Evolutionary conservation across 2,797 vertebrate genomes (phyloP), one percentile per base, ranked within the genome.

Genomic region (Gambusia yucatana): DNA sequence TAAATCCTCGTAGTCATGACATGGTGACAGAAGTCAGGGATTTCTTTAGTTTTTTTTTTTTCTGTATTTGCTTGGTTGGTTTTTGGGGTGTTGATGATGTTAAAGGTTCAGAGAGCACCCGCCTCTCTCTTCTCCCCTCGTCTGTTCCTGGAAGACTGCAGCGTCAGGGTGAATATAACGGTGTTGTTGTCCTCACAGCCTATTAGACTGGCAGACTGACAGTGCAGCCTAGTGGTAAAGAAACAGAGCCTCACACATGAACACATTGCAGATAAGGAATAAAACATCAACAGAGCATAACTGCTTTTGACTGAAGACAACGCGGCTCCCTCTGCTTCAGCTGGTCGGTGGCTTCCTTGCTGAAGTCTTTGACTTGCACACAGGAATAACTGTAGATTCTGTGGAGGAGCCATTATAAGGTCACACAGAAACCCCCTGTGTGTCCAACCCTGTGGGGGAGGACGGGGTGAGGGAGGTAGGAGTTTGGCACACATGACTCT

Each of bases 151-250:
- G 84, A 85, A 85, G 79, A 80, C 73, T 14, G 73, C 76, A 76
- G 85, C 73, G 57, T 76, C 77, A 16, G 80, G 84, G 79, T 84
- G 88, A 87, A 84, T 83, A 90, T 81, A 85, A 89, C 87, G 80
- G 83, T 41, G 83, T 70, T 82, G 89, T 82, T 79, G 81, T 86
- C 86, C 86, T 88, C 55, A 39, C 86, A 88, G 84, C 86, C 83
- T 87, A 90, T 91, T 87, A 91, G 89, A 91, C 90, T 82, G 87
- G 85, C 88, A 93, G 93, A 89, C 91, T 92, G 93, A 93, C 91
- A 93, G 91, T 93, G 93, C 92, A 93, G 92, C 91, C 93, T 93
- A 92, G 93, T 90, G 93, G 93, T 77, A 92, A 90, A 89, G 86
- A 72, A 78, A 87, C 25, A 44, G 77, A 86, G 86, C 82, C 90